A percentile compares a stretch with the other conserved stretches of the same genome.
Conservation (phyloP, 2,888 invertebrate genomes). For the Sepioteuthis lessoniana region DNA sequence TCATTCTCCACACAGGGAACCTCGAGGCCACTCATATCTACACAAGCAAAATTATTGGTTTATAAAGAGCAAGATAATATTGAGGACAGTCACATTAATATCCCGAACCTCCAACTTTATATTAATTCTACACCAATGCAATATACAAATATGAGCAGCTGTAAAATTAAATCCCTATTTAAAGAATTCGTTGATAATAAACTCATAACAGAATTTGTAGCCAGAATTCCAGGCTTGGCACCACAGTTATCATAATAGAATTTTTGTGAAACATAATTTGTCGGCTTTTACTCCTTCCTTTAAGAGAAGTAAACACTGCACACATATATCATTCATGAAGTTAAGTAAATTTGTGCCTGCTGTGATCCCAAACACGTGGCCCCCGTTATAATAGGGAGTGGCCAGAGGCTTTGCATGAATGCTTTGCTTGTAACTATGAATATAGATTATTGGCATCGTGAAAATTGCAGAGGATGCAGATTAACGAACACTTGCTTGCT, state of each 20-base stretch:
- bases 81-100: too few species aligned
- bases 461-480: not conserved
- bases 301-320: not conserved
- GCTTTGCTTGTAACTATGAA: not conserved
- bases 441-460: not conserved
- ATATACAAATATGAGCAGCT: not conserved
- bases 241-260: not conserved
- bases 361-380: constrained; percentile 9
- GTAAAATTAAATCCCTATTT: not conserved
- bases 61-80: too few species aligned
- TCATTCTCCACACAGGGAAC: too few species aligned
- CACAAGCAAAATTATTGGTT: too few species aligned
- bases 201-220: not conserved
- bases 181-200: not conserved
- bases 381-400: not conserved
- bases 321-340: not conserved
- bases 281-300: not conserved
- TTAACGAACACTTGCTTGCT: not conserved
- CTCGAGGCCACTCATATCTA: too few species aligned
- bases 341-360: not conserved
- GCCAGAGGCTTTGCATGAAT: not conserved
- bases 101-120: too few species aligned
- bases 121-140: too few species aligned
- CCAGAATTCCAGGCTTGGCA: not conserved
- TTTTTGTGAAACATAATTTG: not conserved